Base-by-base conservation (phyloP, 2,113 vertebrate genomes). In the Sapajus apella region DNA sequence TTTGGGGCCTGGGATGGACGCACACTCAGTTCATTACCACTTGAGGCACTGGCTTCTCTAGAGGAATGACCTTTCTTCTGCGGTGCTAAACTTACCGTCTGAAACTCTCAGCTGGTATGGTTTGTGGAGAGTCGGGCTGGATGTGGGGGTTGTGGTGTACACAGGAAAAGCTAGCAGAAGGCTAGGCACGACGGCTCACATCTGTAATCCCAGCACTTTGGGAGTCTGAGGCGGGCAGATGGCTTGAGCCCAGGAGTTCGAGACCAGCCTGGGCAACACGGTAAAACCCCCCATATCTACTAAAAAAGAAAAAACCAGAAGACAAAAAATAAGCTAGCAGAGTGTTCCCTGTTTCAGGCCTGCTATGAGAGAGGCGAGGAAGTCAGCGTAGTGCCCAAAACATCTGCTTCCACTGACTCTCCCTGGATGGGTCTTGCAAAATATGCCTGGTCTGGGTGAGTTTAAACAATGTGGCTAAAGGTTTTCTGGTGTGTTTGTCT, bases 361-460 rank as follows among this genome's bases (percentile, higher is more conserved):
- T 99, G 99, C 98, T 99, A 99, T 0, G 99, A 99, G 97, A 99
- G 99, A 97, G 99, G 99, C 72, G 99, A 99, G 98, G 99, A 99
- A 98, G 99, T 99, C 76, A 99, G 99, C 3, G 99, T 99, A 88
- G 99, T 99, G 97, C 99, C 99, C 96, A 99, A 99, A 98, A 99
- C 99, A 9, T 99, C 99, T 21, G 99, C 99, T 94, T 99, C 99
- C n/a, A 99, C 99, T 0, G 99, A 99, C 98, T 99, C 99, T 8
- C 99, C 99, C 72, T 99, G 99, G 99, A 99, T 99, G 97, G 99
- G 99, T 66, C 99, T 99, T 95, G 99, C 99, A 94, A 99, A 99
- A 95, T 99, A 99, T 4, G 99, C 99, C 89, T 99, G 99, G 99
- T 99, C 99, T 75, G 99, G 99, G 99, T 99, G 98, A 99, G 99